Percentiles rank a stretch among this genome's conserved stretches.
phyloP scores from a whole-genome alignment of 2,888 invertebrate species.

The Drosophila seclusa region DNA sequence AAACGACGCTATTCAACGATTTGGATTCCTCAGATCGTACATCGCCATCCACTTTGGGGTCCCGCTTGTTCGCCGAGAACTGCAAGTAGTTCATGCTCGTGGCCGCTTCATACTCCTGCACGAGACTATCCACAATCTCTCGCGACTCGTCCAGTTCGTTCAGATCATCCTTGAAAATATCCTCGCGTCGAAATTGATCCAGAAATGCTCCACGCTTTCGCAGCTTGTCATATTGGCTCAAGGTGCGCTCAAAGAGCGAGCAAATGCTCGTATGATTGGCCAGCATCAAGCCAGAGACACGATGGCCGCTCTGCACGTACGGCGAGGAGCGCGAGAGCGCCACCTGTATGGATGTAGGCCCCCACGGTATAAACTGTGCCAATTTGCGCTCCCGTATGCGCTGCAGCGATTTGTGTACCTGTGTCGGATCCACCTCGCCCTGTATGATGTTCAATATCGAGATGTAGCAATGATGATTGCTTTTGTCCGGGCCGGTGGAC shows the following conservation, averaged over 20 bases:
- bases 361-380: slow-evolving; percentile 99
- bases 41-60: slow-evolving; percentile 18
- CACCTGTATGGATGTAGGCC: slow-evolving; percentile 98
- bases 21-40: slow-evolving; percentile 42
- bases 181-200: slow-evolving; percentile 98
- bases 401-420: slow-evolving; percentile 98
- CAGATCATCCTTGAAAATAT: slow-evolving; percentile 96
- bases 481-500: slow-evolving; percentile 95
- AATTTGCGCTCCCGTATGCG: slow-evolving; percentile 97
- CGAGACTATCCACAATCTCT: slow-evolving; percentile 95
- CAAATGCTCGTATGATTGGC: slow-evolving; percentile 99
- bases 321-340: slow-evolving; percentile 98
- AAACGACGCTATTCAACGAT: slow-evolving; percentile 2
- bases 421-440: slow-evolving; percentile 99
- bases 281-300: slow-evolving; percentile 98
- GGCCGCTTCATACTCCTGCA: slow-evolving; percentile 98
- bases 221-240: slow-evolving; percentile 97
- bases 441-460: slow-evolving; percentile 99
- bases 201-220: slow-evolving; percentile 98
- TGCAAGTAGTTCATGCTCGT: slow-evolving; percentile 94
- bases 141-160: slow-evolving; percentile 96
- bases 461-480: slow-evolving; percentile 96
- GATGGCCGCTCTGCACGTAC: slow-evolving; percentile 96
- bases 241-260: slow-evolving; percentile 95
- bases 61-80: slow-evolving; percentile 53